Conservation (phyloP, 2,113 vertebrate genomes). For the Elgaria multicarinata region DNA sequence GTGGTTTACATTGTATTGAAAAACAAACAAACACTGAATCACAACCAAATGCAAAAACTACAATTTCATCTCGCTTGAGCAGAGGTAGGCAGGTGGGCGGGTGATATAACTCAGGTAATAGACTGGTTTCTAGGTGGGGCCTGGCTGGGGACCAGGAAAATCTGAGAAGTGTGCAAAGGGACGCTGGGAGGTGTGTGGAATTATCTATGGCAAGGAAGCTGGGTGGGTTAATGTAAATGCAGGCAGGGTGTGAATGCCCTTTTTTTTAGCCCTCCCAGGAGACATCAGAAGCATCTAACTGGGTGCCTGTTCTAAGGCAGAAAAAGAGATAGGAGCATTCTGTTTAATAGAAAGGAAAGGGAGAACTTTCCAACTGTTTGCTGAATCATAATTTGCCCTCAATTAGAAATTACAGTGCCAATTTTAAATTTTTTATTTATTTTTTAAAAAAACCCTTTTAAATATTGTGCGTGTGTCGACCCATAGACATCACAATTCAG, state of each 20-base stretch:
- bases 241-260: background rate
- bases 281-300: background rate
- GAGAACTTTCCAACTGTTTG: background rate
- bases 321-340: background rate
- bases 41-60: background rate
- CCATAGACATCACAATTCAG: background rate
- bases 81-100: background rate
- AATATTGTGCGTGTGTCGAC: background rate
- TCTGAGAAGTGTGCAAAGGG: background rate
- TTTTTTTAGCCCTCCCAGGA: background rate
- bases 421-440: background rate
- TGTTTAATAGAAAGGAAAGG: background rate
- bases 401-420: background rate
- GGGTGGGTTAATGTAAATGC: background rate
- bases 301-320: background rate
- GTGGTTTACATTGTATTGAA: no score
- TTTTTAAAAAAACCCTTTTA: background rate
- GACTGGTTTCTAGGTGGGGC: slow-evolving; percentile 4
- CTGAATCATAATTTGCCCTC: background rate
- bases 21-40: background rate
- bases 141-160: background rate
- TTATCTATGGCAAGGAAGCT: background rate
- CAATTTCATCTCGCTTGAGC: background rate
- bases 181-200: background rate
- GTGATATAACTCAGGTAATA: background rate